Percentiles rank a stretch among this genome's conserved stretches.
Evolutionary conservation across 2,888 invertebrate species (phyloP).

Genomic region (Hedya salicella): DNA sequence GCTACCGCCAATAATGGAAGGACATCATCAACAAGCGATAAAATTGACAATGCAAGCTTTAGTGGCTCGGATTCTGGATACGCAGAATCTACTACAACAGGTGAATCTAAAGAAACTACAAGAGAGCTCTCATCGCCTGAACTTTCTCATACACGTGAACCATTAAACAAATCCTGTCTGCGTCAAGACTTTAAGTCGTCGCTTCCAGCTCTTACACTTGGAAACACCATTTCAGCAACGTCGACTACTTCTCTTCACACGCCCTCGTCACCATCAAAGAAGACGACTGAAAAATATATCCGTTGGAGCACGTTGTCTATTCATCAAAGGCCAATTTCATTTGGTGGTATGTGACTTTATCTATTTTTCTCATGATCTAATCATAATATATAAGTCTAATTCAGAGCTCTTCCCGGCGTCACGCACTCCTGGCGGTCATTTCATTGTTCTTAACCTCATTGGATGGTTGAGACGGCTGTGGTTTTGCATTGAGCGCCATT

Average conservation of each 20-base stretch:
- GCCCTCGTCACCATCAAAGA: conserved; percentile 51
- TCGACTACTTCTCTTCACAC: conserved; percentile 62
- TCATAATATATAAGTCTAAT: not conserved
- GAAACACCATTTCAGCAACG: conserved; percentile 54
- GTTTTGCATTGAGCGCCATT: conserved; percentile 56
- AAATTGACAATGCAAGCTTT: conserved; percentile 59
- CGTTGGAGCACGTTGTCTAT: conserved; percentile 70
- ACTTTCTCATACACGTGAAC: conserved; percentile 34
- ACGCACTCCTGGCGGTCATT: conserved; percentile 45
- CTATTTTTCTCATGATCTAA: not conserved
- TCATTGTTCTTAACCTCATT: conserved; percentile 36
- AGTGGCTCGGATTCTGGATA: conserved; percentile 69
- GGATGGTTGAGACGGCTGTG: conserved; percentile 17
- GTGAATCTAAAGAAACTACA: conserved; percentile 53
- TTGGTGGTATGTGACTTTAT: conserved; percentile 53
- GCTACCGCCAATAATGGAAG: conserved; percentile 34
- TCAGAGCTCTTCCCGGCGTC: conserved; percentile 48
- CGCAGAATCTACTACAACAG: conserved; percentile 57
- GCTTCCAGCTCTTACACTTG: conserved; percentile 55
- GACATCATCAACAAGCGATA: conserved; percentile 48
- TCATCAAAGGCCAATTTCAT: conserved; percentile 55
- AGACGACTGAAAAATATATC: conserved; percentile 58
- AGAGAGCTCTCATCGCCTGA: conserved; percentile 46
- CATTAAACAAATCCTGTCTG: conserved; percentile 45
- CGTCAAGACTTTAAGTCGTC: conserved; percentile 58